Percentiles rank a stretch among this genome's conserved stretches.
phyloP scores from a whole-genome alignment of 2,888 invertebrate genomes.

The Dromius quadrimaculatus region DNA sequence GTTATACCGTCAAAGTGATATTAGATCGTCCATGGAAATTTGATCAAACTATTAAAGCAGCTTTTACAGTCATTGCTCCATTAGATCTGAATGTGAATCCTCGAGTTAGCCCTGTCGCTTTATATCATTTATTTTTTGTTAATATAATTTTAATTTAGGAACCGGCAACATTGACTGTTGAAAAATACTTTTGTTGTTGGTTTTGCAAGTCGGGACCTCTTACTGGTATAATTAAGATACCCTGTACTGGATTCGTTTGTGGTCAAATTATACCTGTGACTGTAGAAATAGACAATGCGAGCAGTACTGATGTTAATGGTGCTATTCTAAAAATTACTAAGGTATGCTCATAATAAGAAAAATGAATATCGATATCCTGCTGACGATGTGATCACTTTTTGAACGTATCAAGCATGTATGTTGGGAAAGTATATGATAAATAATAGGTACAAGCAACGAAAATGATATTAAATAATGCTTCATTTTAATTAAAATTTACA shows the following conservation, averaged over 20 bases:
- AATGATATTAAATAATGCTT: too few species aligned
- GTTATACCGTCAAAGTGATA: slow-evolving; percentile 85
- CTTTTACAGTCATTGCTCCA: slow-evolving; percentile 84
- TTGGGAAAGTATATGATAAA: too few species aligned
- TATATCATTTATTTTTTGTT: slow-evolving; percentile 27
- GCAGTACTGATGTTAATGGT: slow-evolving; percentile 75
- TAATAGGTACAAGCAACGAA: too few species aligned
- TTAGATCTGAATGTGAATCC: slow-evolving; percentile 85
- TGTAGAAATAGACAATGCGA: slow-evolving; percentile 80
- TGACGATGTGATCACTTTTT: not conserved
- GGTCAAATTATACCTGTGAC: slow-evolving; percentile 80
- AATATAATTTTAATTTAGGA: slow-evolving; percentile 66
- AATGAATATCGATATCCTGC: not conserved
- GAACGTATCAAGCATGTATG: not conserved
- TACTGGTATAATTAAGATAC: slow-evolving; percentile 75
- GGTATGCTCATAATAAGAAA: slow-evolving; percentile 64
- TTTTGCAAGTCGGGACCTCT: slow-evolving; percentile 83
- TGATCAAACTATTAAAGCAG: slow-evolving; percentile 84
- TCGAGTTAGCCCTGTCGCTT: slow-evolving; percentile 68
- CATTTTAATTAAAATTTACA: too few species aligned
- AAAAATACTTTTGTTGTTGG: slow-evolving; percentile 83
- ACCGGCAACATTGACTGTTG: slow-evolving; percentile 76
- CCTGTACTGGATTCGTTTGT: slow-evolving; percentile 81
- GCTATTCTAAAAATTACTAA: slow-evolving; percentile 76
- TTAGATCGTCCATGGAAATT: slow-evolving; percentile 86